Evolutionary conservation across 2,113 vertebrate species (phyloP), one percentile per base, ranked within the genome.

Genomic region (Microcebus jonahi): DNA sequence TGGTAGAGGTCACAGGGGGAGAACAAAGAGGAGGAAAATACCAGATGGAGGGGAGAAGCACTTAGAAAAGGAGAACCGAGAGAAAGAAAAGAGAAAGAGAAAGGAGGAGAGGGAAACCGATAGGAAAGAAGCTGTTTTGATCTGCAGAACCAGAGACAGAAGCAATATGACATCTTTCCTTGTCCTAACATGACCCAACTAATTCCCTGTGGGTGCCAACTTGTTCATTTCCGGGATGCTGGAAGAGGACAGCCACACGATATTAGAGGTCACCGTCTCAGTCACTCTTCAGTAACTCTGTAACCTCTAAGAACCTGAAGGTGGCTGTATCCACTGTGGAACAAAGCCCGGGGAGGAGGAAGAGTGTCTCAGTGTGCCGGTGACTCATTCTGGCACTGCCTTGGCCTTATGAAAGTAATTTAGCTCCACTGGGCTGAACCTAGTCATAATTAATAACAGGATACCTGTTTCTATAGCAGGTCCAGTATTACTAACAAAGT

Each of bases 361-460:
- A 77, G 84, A 50, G 68, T 18, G 7, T 23, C 82, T 92, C 80
- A 17, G 42, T 23, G 36, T 75, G 34, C 23, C 27, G 83, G 59
- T 97, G 94, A 97, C 93, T 97, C 97, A 96, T 79, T 82, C 90
- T 95, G 90, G 90, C 68, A 68, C 31, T 4, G 68, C 50, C 73
- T 67, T 53, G 70, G 67, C 65, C 91, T 97, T 95, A 48, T 87
- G 91, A 84, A 97, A 97, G 91, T 90, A 95, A 96, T 91, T 97
- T 93, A 94, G 59, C 89, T 86, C 20, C 9, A 39, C 59, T 63
- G 88, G 73, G 50, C 91, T 90, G 86, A 95, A 76, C 63, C 82
- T 39, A 59, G 39, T 95, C 83, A 85, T 95, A 91, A 96, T 93
- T 97, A 97, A 96, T 96, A 97, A 93, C 93, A 97, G 91, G 95